Conservation (phyloP, 2,113 vertebrate species). For the Notothenia coriiceps region DNA sequence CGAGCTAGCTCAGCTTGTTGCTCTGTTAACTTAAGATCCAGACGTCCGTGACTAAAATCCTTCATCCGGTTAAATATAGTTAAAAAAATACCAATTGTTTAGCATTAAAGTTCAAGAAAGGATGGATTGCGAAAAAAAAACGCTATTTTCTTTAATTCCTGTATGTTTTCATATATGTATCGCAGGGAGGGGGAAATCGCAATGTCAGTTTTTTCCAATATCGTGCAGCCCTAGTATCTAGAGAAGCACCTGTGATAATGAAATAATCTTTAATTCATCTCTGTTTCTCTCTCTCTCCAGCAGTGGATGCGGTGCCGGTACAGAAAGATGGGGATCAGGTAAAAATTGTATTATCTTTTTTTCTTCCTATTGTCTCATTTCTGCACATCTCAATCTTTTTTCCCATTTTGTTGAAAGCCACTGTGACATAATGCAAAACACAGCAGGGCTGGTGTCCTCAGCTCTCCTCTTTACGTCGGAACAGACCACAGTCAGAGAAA, state of each 20-base stretch:
- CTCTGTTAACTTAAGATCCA: no score
- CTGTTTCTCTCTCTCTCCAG: constrained; percentile 58
- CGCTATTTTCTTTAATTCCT: no score
- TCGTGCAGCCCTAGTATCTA: not conserved
- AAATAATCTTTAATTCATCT: constrained; percentile 26
- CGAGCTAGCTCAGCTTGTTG: no score
- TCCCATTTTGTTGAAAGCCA: constrained; percentile 23
- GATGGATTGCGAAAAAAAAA: no score
- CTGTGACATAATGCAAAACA: constrained; percentile 28
- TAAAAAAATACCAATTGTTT: no score
- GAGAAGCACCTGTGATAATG: constrained; percentile 4
- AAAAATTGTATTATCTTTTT: constrained; percentile 56
- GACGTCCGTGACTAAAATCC: no score
- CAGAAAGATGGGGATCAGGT: constrained; percentile 88
- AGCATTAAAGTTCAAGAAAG: no score
- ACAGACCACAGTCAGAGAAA: constrained; percentile 7
- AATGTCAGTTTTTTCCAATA: no score
- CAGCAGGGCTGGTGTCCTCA: constrained; percentile 1
- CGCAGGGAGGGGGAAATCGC: no score
- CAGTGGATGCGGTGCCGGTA: constrained; percentile 84
- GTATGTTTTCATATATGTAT: no score
- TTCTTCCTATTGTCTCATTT: not conserved
- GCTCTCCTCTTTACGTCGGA: constrained; percentile 10
- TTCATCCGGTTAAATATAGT: no score
- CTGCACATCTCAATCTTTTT: constrained; percentile 28